Evolutionary conservation across 2,797 vertebrate genomes (phyloP).

Genomic region (Pseudocheirus occidentalis): DNA sequence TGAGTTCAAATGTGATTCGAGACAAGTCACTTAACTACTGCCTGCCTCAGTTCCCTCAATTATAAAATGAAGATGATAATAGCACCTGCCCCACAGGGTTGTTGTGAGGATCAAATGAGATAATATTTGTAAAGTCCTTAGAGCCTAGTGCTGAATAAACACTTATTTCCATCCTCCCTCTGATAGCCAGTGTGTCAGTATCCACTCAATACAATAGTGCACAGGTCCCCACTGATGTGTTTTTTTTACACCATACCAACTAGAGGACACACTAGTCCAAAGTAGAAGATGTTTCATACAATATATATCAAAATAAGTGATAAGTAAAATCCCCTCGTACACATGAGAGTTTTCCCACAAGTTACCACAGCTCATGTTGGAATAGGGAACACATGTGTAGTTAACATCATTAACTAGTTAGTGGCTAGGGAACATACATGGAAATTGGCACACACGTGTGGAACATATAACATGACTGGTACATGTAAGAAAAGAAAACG

Average conservation of each 20-base stretch:
- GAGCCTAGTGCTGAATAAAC: background rate
- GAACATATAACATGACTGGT: background rate
- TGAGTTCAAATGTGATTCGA: background rate
- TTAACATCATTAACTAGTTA: background rate
- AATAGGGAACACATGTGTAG: background rate
- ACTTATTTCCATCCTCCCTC: background rate
- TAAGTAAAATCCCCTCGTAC: background rate
- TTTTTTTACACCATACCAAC: background rate
- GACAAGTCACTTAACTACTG: background rate
- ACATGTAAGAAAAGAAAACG: background rate
- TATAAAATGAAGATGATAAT: background rate
- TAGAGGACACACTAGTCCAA: background rate
- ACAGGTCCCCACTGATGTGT: background rate
- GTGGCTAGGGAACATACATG: background rate
- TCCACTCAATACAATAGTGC: background rate
- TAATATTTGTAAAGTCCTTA: background rate
- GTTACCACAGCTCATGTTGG: background rate
- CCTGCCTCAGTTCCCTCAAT: background rate
- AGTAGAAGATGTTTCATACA: background rate
- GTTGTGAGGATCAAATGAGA: background rate
- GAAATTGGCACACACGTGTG: background rate
- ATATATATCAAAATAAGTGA: background rate
- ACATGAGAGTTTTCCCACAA: background rate
- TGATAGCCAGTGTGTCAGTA: background rate
- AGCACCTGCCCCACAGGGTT: background rate